Evolutionary conservation across 2,113 vertebrate species (phyloP), one percentile per base, ranked within the genome.

Genomic region (Pristiophorus japonicus): DNA sequence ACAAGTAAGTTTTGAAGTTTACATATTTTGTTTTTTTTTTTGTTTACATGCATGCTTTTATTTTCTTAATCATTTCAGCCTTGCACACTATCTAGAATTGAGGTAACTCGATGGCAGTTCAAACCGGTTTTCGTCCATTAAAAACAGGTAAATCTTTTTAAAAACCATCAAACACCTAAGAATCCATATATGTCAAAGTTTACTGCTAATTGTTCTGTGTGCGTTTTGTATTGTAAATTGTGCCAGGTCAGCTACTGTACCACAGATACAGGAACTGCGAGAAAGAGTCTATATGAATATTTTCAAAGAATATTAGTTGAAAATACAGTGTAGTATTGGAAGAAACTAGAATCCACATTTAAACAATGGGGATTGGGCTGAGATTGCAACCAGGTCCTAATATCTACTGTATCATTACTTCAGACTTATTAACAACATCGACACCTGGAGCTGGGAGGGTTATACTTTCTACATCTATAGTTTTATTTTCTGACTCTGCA

Each of bases 401-500:
- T 73, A 94, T 73, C 27, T 94, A 70, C 66, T 73, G 93, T 51
- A 70, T 94, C 66, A 97, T 97, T 97, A 97, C 97, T 97, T 98
- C 98, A 98, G 98, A 98, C 98, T 98, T 97, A 97, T 98, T 45
- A 94, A 98, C 85, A 88, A 34, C 98, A 98, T 98, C 98, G 98
- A 98, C 97, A 98, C 98, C 98, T 98, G 98, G 98, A 97, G 98
- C 98, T 97, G 97, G 98, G 98, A 98, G 92, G 65, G 66, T 94
- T 94, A 94, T 30, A 94, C 97, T 97, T 97, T 98, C 97, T 97
- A 87, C 88, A 98, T 98, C 98, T 98, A 98, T 98, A 98, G 98
- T 98, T 97, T 98, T 98, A n/a, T 98, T 97, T 98, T 98, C 98
- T 70, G 93, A 98, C 98, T 99, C 98, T 98, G 98, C 98, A 99